Base-by-base conservation (phyloP, 1,140 invertebrate species). In the Acromyrmex charruanus region DNA sequence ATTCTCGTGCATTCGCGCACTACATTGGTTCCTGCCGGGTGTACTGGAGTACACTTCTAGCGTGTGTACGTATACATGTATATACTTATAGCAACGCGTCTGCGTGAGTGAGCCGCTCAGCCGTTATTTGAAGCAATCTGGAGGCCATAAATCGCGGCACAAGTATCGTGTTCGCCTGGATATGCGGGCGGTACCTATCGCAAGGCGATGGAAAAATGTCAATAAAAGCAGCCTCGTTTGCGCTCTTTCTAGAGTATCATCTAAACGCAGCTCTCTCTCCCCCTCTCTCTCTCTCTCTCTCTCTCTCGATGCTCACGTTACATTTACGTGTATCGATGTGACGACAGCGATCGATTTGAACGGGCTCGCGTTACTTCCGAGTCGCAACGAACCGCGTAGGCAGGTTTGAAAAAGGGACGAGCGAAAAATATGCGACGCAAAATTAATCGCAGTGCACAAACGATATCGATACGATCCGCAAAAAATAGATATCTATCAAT, bases 41-140 rank as follows among this genome's bases (percentile, higher is more conserved):
- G 51, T 53, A 31, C 39, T 53, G 16, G 79, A 10, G 21, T 21
- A 4, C 10, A 4, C 10, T 39, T 3, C 4, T 39, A 10, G 53
- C 49, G 53, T 59, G 44, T 16, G 25, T 31, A 4, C 0, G 31
- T n/a, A 14, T 3, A 0, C 10, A 3, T 12, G 25, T 14, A 12
- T 1, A 51, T 39, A 2, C 18, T 49, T 35, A 77, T 25, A 25
- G 31, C 18, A 49, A 77, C 25, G 12, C 28, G 51, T 25, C n/a
- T 21, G 31, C 21, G 21, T 39, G 49, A 18, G 31, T 44, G 49
- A 51, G 31, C 35, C n/a, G 49, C 71, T 58, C 89, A 66, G 80
- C 75, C 85, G 88, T 80, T 77, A 88, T 86, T 90, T 35, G 59
- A 82, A 88, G 72, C 87, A 88, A 88, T 90, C 89, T 72, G 44